Conservation (phyloP, 1,140 invertebrate species). For the Oncopeltus fasciatus region DNA sequence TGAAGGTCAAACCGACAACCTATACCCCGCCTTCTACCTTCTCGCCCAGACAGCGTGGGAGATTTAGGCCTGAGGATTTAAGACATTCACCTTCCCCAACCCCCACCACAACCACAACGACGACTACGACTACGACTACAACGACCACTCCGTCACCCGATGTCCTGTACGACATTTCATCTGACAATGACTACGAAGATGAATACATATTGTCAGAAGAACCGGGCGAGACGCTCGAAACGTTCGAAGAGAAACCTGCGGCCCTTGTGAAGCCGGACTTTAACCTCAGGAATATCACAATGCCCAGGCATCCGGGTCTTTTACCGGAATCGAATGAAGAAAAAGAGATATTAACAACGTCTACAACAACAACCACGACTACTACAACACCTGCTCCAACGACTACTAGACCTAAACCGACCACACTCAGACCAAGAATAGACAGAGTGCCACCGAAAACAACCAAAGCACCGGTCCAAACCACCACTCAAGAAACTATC, state of each 20-base stretch:
- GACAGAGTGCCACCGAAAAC: slow-evolving; percentile 2
- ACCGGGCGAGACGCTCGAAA: slow-evolving; percentile 6
- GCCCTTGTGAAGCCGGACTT: background rate
- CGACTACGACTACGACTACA: background rate
- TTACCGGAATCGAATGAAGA: background rate
- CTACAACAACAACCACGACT: slow-evolving; percentile 11
- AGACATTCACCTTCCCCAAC: background rate
- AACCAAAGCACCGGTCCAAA: background rate
- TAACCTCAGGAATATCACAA: background rate
- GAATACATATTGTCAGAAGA: slow-evolving; percentile 14
- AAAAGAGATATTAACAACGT: background rate
- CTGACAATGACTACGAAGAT: slow-evolving; percentile 10
- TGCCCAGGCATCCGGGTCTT: background rate
- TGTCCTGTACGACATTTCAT: slow-evolving; percentile 2
- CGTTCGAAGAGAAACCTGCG: background rate
- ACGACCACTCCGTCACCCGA: slow-evolving; percentile 12
- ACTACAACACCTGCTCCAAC: background rate
- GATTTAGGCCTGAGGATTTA: background rate
- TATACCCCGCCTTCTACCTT: background rate
- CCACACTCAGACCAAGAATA: background rate
- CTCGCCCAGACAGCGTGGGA: background rate
- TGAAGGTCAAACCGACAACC: background rate
- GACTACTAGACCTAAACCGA: background rate
- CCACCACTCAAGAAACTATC: background rate
- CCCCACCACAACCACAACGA: background rate